phyloP scores from a whole-genome alignment of 2,113 vertebrate species.

The Saimiri boliviensis region DNA sequence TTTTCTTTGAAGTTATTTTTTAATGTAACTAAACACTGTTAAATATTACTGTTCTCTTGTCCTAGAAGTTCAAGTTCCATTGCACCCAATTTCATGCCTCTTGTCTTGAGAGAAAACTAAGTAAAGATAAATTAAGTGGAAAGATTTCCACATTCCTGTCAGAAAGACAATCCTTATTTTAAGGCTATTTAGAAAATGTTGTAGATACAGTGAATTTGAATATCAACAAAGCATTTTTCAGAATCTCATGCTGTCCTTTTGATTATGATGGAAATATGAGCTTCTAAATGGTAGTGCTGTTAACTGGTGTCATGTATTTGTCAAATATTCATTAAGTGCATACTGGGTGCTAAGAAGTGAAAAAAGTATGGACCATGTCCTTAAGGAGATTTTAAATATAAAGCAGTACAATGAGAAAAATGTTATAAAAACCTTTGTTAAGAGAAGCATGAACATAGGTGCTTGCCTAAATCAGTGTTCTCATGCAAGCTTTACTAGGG shows the following conservation, averaged over 20 bases:
- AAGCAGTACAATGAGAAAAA: background rate
- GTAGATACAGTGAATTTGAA: background rate
- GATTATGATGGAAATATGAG: slow-evolving; percentile 23
- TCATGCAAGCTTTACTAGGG: background rate
- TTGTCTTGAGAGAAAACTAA: background rate
- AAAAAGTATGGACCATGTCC: background rate
- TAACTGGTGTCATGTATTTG: background rate
- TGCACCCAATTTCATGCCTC: background rate
- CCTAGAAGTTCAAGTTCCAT: background rate
- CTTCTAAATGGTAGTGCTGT: background rate
- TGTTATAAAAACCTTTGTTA: background rate
- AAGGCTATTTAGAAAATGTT: background rate
- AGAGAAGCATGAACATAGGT: background rate
- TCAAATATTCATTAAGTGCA: background rate
- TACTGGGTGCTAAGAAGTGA: background rate
- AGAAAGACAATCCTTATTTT: background rate
- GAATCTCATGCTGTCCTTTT: background rate
- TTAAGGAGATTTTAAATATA: background rate
- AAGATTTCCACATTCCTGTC: background rate
- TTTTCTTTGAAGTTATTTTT: slow-evolving; percentile 19
- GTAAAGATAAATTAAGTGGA: background rate
- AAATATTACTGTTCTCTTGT: background rate
- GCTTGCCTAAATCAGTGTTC: background rate
- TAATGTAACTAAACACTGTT: background rate
- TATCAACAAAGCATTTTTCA: slow-evolving; percentile 20